Evolutionary conservation across 2,888 invertebrate genomes (phyloP), one percentile per base, ranked within the genome.

Genomic region (Parnassius mnemosyne): DNA sequence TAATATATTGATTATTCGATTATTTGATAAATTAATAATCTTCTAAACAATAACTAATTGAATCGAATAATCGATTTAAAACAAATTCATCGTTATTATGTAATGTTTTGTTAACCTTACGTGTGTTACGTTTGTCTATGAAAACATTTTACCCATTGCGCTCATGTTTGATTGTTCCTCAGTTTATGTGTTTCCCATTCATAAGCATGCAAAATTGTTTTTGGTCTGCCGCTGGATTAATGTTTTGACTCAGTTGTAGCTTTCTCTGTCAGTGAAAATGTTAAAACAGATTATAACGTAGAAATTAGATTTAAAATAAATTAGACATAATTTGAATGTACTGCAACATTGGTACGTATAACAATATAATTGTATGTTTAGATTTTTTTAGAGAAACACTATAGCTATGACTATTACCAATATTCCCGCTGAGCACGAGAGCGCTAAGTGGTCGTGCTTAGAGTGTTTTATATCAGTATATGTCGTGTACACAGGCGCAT

Each of bases 401-500:
- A 34, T 34, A 34, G 34, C 34, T 3, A 25, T 25, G 5, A 3
- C 5, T n/a, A 16, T 16, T 16, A 16, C 16, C 34, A 34, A 34
- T 34, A 34, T 34, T 34, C 34, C 7, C 34, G 34, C 5, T 34
- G 34, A 34, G 7, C 34, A 7, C 34, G 7, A 34, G 7, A 3
- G 46, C n/a, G 46, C n/a, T 5, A 3, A n/a, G 46, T 9, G 12
- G 10, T n/a, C n/a, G 46, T n/a, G n/a, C n/a, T 46, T 3, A 1
- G 10, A 46, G n/a, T 46, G 12, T 46, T 11, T 34, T 7, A 34
- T 5, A 34, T 7, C 12, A 46, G 12, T 46, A 46, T 12, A n/a
- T 7, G 46, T n/a, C 81, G 64, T 94, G 63, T 68, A 64, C 57
- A 67, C 67, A 91, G 87, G 87, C 76, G 73, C 81, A 85, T 89